phyloP scores from a whole-genome alignment of 2,888 invertebrate species.

The Cyclophora punctaria region DNA sequence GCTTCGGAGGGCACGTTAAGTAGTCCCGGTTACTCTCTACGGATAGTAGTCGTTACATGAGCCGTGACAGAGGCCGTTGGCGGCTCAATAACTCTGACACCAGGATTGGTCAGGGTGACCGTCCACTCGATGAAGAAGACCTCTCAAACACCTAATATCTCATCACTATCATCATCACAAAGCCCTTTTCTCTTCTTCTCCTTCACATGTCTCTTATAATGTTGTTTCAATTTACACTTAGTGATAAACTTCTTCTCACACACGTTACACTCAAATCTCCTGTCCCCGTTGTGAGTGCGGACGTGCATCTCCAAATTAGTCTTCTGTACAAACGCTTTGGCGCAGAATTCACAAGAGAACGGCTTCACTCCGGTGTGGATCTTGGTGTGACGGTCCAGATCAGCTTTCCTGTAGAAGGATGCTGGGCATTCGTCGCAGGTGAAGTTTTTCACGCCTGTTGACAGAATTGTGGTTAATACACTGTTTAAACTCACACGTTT shows the following conservation, averaged over 20 bases:
- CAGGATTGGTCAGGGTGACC: no score
- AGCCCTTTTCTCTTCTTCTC: constrained; percentile 31
- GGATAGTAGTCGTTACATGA: no score
- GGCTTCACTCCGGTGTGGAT: constrained; percentile 57
- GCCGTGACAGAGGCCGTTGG: no score
- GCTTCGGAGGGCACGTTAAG: no score
- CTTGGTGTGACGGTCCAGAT: constrained; percentile 54
- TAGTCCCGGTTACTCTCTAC: no score
- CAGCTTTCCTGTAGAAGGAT: constrained; percentile 55
- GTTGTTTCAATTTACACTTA: constrained; percentile 42
- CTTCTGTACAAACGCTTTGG: constrained; percentile 56
- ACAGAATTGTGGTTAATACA: no score
- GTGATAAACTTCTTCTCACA: constrained; percentile 54
- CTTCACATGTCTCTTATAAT: constrained; percentile 47
- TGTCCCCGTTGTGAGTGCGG: constrained; percentile 53
- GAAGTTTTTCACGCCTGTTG: constrained; percentile 45
- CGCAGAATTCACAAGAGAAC: constrained; percentile 50
- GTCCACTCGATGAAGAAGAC: no score
- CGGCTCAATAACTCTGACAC: no score
- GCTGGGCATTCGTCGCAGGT: constrained; percentile 48
- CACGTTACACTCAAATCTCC: constrained; percentile 39
- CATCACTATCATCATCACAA: constrained; percentile 1
- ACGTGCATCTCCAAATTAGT: constrained; percentile 58
- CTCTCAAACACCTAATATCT: no score
- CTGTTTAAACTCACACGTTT: no score